A percentile compares a stretch with the other conserved stretches of the same genome.
phyloP scores from a whole-genome alignment of 2,113 vertebrate genomes.

The Uria lomvia region DNA sequence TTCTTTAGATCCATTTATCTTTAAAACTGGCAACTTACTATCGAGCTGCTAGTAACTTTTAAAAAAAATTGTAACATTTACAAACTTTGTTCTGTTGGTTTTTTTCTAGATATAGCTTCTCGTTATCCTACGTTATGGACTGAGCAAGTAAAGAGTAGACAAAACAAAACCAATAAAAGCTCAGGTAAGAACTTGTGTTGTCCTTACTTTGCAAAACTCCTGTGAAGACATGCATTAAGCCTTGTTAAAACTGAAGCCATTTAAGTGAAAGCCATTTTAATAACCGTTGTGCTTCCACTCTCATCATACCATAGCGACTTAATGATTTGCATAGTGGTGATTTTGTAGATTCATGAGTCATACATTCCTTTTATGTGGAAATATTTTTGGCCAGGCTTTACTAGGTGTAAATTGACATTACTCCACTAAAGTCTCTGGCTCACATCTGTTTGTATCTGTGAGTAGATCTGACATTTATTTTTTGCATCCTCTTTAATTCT shows the following conservation, averaged over 20 bases:
- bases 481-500: not conserved
- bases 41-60: not conserved
- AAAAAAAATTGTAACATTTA: not conserved
- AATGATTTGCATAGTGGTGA: not conserved
- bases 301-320: not conserved
- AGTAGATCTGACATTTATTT: not conserved
- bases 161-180: slow-evolving; percentile 91
- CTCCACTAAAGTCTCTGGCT: not conserved
- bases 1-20: not conserved
- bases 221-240: not conserved
- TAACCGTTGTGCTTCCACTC: not conserved
- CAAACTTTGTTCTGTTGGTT: not conserved
- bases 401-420: not conserved
- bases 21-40: not conserved
- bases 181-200: slow-evolving; percentile 75
- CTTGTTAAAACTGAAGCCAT: not conserved
- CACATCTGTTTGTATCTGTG: not conserved
- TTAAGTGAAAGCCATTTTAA: not conserved
- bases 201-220: not conserved
- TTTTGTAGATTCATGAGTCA: not conserved
- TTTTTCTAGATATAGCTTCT: slow-evolving; percentile 84
- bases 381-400: not conserved
- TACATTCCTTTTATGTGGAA: not conserved
- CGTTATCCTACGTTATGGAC: slow-evolving; percentile 94
- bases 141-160: slow-evolving; percentile 93